A percentile compares a stretch with the other conserved stretches of the same genome.
These are phyloP conservation scores for Jordanella pulchra DNA, from an alignment of 2,797 vertebrate genomes.

Conservation along the genomic window DNA sequence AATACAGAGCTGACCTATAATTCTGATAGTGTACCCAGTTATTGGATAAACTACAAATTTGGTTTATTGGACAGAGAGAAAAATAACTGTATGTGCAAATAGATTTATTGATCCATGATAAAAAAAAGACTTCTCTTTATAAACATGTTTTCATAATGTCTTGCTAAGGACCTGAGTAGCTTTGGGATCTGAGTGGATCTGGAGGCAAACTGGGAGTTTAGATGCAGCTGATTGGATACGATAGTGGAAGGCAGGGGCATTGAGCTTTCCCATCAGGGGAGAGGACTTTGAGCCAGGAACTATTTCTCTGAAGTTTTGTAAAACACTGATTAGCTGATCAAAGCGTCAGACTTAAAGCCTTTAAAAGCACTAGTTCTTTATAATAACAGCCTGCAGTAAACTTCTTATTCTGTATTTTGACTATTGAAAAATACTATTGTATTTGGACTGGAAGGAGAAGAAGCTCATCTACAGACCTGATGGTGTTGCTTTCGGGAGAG, in stretches of 20 bases:
- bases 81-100: constrained; percentile 40
- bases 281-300: constrained; percentile 71
- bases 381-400: constrained; percentile 35
- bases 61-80: constrained; percentile 46
- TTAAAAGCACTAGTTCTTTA: constrained; percentile 54
- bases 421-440: too few species aligned
- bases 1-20: background rate
- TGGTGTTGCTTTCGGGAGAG: constrained; percentile 30
- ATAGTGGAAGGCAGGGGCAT: constrained; percentile 56
- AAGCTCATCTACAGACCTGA: constrained; percentile 23
- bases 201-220: constrained; percentile 36
- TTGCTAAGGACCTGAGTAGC: constrained; percentile 42
- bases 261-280: constrained; percentile 61
- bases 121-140: constrained; percentile 47
- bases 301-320: constrained; percentile 62
- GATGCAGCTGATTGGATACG: constrained; percentile 38
- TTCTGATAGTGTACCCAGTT: constrained; percentile 15
- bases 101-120: constrained; percentile 58
- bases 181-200: constrained; percentile 48
- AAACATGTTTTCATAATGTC: constrained; percentile 53
- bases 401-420: constrained; percentile 62
- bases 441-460: constrained; percentile 42
- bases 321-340: constrained; percentile 66
- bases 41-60: constrained; percentile 33
- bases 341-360: constrained; percentile 54